phyloP scores from a whole-genome alignment of 2,888 invertebrate species.

The Drosophila kanekoi region DNA sequence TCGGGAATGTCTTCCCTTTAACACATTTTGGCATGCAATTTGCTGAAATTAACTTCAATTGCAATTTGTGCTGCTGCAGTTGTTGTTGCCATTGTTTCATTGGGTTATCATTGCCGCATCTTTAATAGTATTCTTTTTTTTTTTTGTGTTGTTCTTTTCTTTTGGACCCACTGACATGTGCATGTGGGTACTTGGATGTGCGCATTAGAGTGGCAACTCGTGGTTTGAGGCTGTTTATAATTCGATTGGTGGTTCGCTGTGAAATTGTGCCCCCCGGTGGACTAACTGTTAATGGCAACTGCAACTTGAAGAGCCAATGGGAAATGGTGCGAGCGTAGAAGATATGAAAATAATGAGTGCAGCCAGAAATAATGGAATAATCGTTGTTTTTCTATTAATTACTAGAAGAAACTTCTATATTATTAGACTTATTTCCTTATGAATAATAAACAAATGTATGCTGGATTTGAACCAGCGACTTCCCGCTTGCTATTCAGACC shows the following conservation, averaged over 20 bases:
- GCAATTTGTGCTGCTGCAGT: slow-evolving; percentile 72
- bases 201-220: slow-evolving; percentile 65
- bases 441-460: no score
- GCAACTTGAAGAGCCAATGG: slow-evolving; percentile 39
- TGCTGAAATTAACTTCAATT: slow-evolving; percentile 85
- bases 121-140: slow-evolving; percentile 44
- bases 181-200: slow-evolving; percentile 49
- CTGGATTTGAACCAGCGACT: no score
- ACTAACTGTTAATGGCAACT: slow-evolving; percentile 71
- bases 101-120: slow-evolving; percentile 37
- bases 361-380: neutral
- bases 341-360: slow-evolving; percentile 4
- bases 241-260: slow-evolving; percentile 42
- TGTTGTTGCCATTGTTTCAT: slow-evolving; percentile 28
- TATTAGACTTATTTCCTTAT: no score
- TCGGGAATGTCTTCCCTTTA: slow-evolving; percentile 82
- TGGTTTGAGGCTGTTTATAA: slow-evolving; percentile 44
- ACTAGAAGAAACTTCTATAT: neutral
- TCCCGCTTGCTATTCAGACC: no score
- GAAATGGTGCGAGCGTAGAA: slow-evolving; percentile 10
- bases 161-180: slow-evolving; percentile 61
- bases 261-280: slow-evolving; percentile 42
- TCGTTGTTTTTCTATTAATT: neutral
- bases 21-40: slow-evolving; percentile 85
- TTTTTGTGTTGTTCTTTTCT: slow-evolving; percentile 44